Percentiles rank a stretch among this genome's conserved stretches.
These are phyloP conservation scores for Carapus acus DNA, from an alignment of 2,797 vertebrate genomes.

Conservation along the genomic window DNA sequence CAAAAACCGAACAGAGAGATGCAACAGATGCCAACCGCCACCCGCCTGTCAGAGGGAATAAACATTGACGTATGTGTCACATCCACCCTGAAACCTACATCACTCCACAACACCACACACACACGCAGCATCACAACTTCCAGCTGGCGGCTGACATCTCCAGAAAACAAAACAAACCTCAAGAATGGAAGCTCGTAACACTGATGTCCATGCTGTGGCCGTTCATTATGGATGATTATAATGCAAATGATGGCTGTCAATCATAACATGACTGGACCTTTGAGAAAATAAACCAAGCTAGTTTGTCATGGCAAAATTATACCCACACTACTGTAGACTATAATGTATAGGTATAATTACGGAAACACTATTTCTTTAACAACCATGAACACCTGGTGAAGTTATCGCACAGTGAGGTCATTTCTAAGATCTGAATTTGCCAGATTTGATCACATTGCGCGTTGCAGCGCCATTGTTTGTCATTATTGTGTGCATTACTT, in stretches of 20 bases:
- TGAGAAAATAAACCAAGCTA: constrained; percentile 55
- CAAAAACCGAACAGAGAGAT: not conserved
- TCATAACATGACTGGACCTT: constrained; percentile 57
- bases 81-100: constrained; percentile 13
- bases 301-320: constrained; percentile 51
- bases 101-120: constrained; percentile 17
- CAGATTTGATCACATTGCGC: constrained; percentile 1
- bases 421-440: constrained; percentile 3
- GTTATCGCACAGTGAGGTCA: constrained; percentile 3
- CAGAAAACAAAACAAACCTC: constrained; percentile 60
- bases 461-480: constrained; percentile 6
- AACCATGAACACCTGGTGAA: constrained; percentile 15
- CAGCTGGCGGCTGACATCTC: constrained; percentile 61
- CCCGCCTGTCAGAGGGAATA: not conserved
- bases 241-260: constrained; percentile 52
- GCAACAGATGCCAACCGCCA: no score
- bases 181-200: constrained; percentile 63
- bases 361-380: constrained; percentile 18
- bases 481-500: constrained; percentile 3
- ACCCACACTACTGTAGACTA: no score
- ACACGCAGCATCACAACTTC: constrained; percentile 34
- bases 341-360: no score
- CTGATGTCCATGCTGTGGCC: constrained; percentile 62
- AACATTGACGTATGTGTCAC: constrained; percentile 23
- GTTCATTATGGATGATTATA: constrained; percentile 57